Evolutionary conservation across 2,113 vertebrate species (phyloP), one percentile per base, ranked within the genome.

Genomic region (Lycocorax pyrrhopterus): DNA sequence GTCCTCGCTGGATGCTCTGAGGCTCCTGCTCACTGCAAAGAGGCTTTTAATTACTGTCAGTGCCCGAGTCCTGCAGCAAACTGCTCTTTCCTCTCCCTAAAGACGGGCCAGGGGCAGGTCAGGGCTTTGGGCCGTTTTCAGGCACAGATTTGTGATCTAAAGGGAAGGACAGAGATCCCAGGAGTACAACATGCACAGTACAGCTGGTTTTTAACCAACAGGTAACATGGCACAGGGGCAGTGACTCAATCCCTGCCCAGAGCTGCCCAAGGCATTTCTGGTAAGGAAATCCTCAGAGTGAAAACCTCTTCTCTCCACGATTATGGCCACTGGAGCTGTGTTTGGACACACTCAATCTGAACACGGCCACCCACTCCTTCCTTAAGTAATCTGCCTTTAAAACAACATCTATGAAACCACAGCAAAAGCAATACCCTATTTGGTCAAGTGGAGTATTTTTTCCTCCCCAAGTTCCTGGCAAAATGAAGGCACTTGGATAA

Each of bases 41-140:
- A 56, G 53, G 46, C 82, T 58, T 96, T 94, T 88, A 73, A 84
- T 93, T 83, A 66, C 71, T 58, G 75, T 77, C 94, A 73, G 46
- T 2, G 5, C 22, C 52, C 1, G 0, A 58, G 20, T 55, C 73
- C 73, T 26, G 4, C 49, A 15, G 58, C 66, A 53, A 47, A 63
- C 10, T 6, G 49, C 67, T 55, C 74, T 37, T 52, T 82, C 32
- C 60, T 75, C 27, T 52, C 68, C 85, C 59, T 71, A 53, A 6
- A 33, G 73, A 13, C 0, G 1, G 68, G 74, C 59, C 2, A 7
- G 47, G 41, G 56, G n/a, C 52, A 47, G 52, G 67, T 18, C 30
- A 47, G 76, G 72, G 73, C 59, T 87, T 66, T 22, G 59, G 64
- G 63, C 26, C 4, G 0, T 44, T 95, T 86, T 49, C 76, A 30